Base-by-base conservation (phyloP, 2,888 invertebrate genomes). In the Endomychus coccineus region DNA sequence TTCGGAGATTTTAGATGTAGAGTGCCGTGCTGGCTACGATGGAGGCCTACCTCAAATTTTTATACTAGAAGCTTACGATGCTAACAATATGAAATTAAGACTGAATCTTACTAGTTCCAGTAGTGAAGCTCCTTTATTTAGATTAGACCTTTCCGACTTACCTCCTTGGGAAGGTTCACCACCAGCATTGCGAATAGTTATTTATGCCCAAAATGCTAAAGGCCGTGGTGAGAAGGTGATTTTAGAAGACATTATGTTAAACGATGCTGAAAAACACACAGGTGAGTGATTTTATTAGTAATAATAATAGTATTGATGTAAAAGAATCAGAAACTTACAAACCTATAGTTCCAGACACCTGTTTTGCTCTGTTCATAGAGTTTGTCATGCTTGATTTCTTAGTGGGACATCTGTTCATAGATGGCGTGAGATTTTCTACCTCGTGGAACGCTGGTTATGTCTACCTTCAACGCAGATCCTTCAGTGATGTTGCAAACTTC, bases 1-100 rank as follows among this genome's bases (percentile, higher is more conserved):
- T 42, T 57, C 66, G 17, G 74, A 75, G 50, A 65, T 71, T 33
- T 67, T 91, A 56, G 83, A 85, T 55, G 78, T 91, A 40, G 84
- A 87, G 53, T 91, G 91, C 64, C 78, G 85, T 40, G 77, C 85
- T 0, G 91, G 90, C 27, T 89, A 89, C 62, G 89, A 91, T 57
- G 90, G 91, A 1, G 91, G 91, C 1, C 73, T 91, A 39, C 83
- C 85, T 24, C 91, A 91, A 64, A 78, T 79, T 44, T 90, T 90
- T 66, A 70, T 83, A 34, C 67, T 91, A 39, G 89, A 90, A 62
- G 87, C 88, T 1, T 77, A 84, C 53, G 87, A 87, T 52, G 80
- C 82, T 0, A 67, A 74, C 51, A 82, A 82, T 11, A 80, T 80
- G 55, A 75, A 75, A 44, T 68, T 83, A 19, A 69, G 83, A 34